Conservation (phyloP, 2,797 vertebrate species). For the Perdix hodgsoniae region DNA sequence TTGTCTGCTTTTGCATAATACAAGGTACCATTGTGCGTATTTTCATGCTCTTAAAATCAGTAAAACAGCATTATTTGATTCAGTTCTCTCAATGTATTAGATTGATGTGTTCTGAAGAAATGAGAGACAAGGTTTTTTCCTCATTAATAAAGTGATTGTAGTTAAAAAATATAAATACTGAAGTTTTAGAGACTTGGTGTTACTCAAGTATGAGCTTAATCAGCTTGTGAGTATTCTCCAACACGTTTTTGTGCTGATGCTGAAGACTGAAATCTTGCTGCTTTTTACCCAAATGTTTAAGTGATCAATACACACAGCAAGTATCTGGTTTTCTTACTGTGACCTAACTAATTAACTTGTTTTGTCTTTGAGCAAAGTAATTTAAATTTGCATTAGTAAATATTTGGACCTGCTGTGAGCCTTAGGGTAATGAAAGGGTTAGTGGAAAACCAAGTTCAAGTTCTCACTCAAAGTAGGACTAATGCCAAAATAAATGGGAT, state of each 20-base stretch:
- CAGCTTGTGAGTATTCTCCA: background rate
- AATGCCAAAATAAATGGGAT: background rate
- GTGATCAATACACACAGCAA: accelerated
- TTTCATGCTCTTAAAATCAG: background rate
- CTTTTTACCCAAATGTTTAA: background rate
- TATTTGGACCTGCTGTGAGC: background rate
- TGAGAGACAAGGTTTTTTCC: background rate
- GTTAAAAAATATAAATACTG: background rate
- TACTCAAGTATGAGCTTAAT: background rate
- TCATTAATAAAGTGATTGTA: background rate
- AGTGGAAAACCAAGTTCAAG: background rate
- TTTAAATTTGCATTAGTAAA: background rate
- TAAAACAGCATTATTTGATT: background rate
- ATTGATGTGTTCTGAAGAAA: background rate
- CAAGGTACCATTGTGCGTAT: background rate
- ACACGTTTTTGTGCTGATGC: background rate
- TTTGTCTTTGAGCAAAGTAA: background rate
- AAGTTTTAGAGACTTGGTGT: background rate
- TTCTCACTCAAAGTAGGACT: background rate
- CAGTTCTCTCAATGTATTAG: background rate
- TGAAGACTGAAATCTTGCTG: background rate
- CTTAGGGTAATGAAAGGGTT: background rate
- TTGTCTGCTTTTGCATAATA: background rate
- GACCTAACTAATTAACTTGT: background rate
- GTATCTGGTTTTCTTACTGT: background rate